phyloP scores from a whole-genome alignment of 1,140 invertebrate genomes.

The Lamellibrachia luymesi region DNA sequence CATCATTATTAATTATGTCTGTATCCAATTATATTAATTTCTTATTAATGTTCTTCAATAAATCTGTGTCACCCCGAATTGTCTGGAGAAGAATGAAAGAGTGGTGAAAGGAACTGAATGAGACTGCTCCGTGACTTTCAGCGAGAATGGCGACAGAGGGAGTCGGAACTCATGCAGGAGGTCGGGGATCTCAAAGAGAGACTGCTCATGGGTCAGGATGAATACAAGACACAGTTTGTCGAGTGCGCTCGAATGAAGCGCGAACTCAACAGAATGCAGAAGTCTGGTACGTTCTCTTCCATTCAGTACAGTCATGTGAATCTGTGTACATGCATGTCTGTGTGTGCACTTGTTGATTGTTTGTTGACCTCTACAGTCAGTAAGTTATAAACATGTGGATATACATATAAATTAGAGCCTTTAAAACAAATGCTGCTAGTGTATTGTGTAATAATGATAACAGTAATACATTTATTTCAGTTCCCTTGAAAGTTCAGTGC shows the following conservation, averaged over 20 bases:
- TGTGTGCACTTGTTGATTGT: background rate
- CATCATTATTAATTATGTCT: too few species aligned
- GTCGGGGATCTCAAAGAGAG: conserved; percentile 27
- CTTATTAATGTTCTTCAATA: too few species aligned
- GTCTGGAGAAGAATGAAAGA: background rate
- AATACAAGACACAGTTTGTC: conserved; percentile 27
- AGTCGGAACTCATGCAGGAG: conserved; percentile 18
- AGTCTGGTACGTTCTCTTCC: background rate
- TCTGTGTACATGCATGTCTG: background rate
- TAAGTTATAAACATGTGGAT: background rate
- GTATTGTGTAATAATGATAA: background rate
- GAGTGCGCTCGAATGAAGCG: conserved; percentile 22
- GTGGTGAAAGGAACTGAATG: background rate
- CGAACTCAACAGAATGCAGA: conserved; percentile 19
- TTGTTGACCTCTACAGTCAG: background rate
- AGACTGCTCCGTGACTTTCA: background rate
- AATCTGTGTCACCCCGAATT: too few species aligned
- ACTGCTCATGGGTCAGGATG: conserved; percentile 27
- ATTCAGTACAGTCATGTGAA: background rate
- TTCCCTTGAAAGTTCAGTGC: too few species aligned
- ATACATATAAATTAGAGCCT: background rate
- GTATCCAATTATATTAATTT: too few species aligned
- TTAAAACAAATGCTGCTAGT: background rate
- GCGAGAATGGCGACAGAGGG: background rate
- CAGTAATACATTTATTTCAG: too few species aligned